phyloP scores from a whole-genome alignment of 2,888 invertebrate genomes.

The Catocala sponsa region DNA sequence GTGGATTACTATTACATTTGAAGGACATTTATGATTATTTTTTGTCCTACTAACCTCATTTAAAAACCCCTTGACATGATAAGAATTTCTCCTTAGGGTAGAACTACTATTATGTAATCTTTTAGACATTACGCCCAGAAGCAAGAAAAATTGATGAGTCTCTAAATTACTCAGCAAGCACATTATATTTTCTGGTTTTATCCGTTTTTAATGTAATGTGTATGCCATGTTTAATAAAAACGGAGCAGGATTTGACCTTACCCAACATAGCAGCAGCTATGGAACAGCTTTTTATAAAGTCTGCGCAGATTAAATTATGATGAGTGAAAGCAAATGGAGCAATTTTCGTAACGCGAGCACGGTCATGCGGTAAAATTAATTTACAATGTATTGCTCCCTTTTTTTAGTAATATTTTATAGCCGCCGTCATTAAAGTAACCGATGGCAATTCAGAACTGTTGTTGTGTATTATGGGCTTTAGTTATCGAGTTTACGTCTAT shows the following conservation, averaged over 20 bases:
- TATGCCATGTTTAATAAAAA: conserved; percentile 10
- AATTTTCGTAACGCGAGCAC: conserved; percentile 16
- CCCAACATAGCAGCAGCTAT: conserved; percentile 37
- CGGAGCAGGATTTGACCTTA: conserved; percentile 43
- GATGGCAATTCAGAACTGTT: too few species aligned
- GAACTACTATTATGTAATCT: conserved; percentile 49
- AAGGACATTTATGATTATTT: conserved; percentile 71
- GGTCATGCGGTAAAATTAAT: neutral
- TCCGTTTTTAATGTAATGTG: neutral
- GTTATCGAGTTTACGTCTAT: too few species aligned
- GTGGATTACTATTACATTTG: conserved; percentile 75
- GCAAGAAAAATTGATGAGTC: conserved; percentile 41
- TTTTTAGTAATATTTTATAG: too few species aligned
- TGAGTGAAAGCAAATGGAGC: conserved; percentile 38
- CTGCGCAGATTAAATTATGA: conserved; percentile 36
- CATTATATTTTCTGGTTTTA: neutral
- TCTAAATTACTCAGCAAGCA: neutral
- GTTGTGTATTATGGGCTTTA: too few species aligned
- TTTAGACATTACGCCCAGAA: conserved; percentile 44
- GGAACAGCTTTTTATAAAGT: conserved; percentile 28
- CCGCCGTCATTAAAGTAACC: too few species aligned
- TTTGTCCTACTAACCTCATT: conserved; percentile 81
- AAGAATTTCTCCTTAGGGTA: conserved; percentile 39
- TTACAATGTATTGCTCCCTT: neutral
- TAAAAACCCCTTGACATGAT: conserved; percentile 42